phyloP scores from a whole-genome alignment of 2,797 vertebrate genomes.

The Hybognathus amarus region DNA sequence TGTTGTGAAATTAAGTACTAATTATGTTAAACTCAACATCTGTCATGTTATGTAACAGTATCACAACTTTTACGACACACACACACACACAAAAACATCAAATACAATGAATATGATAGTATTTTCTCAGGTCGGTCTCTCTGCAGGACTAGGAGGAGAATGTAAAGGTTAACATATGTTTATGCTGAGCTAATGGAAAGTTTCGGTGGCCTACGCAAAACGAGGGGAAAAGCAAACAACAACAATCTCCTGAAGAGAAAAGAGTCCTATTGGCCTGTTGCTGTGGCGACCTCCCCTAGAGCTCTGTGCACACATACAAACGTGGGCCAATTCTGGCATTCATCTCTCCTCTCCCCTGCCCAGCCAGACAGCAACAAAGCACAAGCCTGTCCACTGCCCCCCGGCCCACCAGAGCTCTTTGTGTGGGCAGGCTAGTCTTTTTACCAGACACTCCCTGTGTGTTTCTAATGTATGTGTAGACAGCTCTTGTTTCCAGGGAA shows the following conservation, averaged over 20 bases:
- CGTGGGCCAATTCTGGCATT: conserved; percentile 43
- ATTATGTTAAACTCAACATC: background rate
- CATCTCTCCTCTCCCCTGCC: conserved; percentile 23
- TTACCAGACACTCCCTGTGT: conserved; percentile 38
- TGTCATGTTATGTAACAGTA: background rate
- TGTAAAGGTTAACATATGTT: conserved; percentile 20
- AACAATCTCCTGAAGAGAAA: conserved; percentile 42
- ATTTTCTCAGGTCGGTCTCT: background rate
- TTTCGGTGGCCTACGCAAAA: conserved; percentile 18
- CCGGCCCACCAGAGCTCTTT: conserved; percentile 32
- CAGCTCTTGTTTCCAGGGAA: conserved; percentile 50
- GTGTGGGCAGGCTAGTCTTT: conserved; percentile 47
- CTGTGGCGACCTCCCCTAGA: conserved; percentile 33
- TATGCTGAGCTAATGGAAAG: conserved; percentile 47
- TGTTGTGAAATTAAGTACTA: no score
- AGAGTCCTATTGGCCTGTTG: conserved; percentile 31
- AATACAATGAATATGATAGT: background rate
- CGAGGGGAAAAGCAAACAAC: conserved; percentile 37
- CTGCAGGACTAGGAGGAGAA: background rate
- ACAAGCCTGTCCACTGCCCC: conserved; percentile 26
- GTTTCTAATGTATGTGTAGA: conserved; percentile 35
- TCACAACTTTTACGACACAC: background rate
- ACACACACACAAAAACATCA: background rate
- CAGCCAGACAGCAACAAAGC: conserved; percentile 45
- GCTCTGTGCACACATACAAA: conserved; percentile 35